Evolutionary conservation across 2,113 vertebrate species (phyloP), one percentile per base, ranked within the genome.

Genomic region (Narcine bancroftii): DNA sequence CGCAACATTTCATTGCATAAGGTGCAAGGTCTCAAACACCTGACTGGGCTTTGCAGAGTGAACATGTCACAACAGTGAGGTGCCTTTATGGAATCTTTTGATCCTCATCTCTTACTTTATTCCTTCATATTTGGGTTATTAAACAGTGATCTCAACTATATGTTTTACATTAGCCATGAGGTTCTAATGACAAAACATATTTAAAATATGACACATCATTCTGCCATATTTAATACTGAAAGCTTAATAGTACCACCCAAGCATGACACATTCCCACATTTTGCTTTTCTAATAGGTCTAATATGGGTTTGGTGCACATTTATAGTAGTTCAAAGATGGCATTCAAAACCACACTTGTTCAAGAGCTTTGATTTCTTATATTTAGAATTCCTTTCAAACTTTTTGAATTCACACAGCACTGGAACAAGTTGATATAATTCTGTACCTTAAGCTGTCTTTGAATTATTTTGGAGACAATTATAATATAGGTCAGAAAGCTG

Each of bases 361-460:
- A 91, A 91, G 15, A 24, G 26, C 39, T 69, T 65, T 69, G 39
- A 42, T 66, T 39, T 66, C 21, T n/a, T 60, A 85, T 85, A 50
- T 56, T 85, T 53, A n/a, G 53, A 56, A 85, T 85, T 60, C 33
- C 50, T 56, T 60, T n/a, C n/a, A 56, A 85, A 29, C n/a, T 50
- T 85, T 50, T 85, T 7, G 15, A 81, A 24, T 56, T 85, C 13
- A 6, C 36, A 17, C 81, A 85, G 81, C 50, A 56, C 29, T 60
- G 50, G 81, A 56, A 2, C 50, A 60, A 60, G 81, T 85, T 85
- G 50, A 85, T 85, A 56, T 53, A 56, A 85, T 85, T 85, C 53
- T 33, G 42, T 29, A 29, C 47, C 76, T 85, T 56, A 53, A 85
- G 53, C 29, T 10, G 33, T n/a, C 81, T 85, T 85, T 56, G 81